Percentiles rank a stretch among this genome's conserved stretches.
Conservation (phyloP, 2,113 vertebrate genomes). For the Ailuropoda melanoleuca region DNA sequence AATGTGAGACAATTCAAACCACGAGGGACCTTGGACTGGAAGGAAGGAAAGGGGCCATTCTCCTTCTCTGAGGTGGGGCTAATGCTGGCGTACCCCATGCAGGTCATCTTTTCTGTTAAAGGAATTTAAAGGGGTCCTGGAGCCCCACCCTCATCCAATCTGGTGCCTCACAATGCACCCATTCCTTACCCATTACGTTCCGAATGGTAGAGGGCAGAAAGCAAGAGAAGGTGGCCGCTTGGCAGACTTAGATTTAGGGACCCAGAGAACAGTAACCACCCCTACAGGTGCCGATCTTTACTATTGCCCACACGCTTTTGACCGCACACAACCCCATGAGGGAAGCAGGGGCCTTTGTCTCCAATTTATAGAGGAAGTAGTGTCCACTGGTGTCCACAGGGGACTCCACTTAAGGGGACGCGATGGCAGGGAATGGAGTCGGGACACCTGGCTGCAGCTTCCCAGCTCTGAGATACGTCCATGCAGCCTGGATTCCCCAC, state of each 20-base stretch:
- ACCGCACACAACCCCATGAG: not conserved
- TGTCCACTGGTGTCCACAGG: not conserved
- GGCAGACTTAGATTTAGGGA: not conserved
- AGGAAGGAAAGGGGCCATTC: not conserved
- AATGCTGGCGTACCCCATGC: not conserved
- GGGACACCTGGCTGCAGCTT: not conserved
- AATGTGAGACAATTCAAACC: not conserved
- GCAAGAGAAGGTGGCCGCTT: not conserved
- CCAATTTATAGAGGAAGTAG: not conserved
- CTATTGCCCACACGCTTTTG: not conserved
- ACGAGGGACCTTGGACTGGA: not conserved
- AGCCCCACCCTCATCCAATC: not conserved
- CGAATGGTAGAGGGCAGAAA: not conserved
- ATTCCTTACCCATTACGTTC: not conserved
- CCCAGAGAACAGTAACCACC: not conserved
- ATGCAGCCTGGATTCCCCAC: not conserved
- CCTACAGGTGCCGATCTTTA: not conserved
- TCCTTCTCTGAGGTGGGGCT: not conserved
- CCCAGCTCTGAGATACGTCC: not conserved
- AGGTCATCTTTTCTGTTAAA: not conserved
- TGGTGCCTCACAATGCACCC: rapidly evolving
- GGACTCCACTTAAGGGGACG: not conserved
- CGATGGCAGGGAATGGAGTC: not conserved
- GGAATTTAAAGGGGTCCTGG: not conserved
- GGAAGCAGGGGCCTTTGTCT: not conserved